These are phyloP conservation scores for Columba livia DNA, from an alignment of 2,113 vertebrate genomes.

Conservation along the genomic window DNA sequence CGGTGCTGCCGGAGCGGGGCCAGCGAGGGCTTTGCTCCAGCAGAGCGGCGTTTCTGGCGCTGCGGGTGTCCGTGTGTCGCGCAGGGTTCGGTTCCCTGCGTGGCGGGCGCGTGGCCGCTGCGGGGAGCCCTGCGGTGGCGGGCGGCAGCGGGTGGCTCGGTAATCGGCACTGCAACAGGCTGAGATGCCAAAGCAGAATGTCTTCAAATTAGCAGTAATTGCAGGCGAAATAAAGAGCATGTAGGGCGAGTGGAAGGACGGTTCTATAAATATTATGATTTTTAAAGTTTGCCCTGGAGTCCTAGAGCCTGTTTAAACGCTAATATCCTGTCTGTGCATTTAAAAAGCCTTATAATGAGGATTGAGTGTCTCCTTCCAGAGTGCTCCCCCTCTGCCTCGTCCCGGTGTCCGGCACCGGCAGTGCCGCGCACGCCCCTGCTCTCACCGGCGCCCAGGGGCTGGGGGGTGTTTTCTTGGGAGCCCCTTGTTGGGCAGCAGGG, in stretches of 20 bases:
- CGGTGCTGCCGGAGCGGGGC: neutral
- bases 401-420: neutral
- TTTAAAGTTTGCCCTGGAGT: constrained; percentile 69
- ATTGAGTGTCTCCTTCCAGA: neutral
- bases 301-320: constrained; percentile 42
- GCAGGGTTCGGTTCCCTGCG: neutral
- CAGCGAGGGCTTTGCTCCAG: neutral
- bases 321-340: constrained; percentile 58
- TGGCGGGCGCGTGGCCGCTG: neutral
- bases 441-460: neutral
- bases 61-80: no score
- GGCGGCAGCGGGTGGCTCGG: neutral
- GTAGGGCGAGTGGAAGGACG: constrained; percentile 37
- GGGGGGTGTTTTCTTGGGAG: neutral
- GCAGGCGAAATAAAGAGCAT: constrained; percentile 38
- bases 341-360: constrained; percentile 50
- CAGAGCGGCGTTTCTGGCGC: neutral
- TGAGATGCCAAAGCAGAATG: neutral
- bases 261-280: constrained; percentile 66
- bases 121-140: neutral
- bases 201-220: constrained; percentile 53
- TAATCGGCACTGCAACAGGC: neutral
- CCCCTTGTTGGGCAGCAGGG: neutral
- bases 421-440: neutral
- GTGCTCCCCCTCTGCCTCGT: neutral